Conservation (phyloP, 2,797 vertebrate species). For the Simalia tracyae region DNA sequence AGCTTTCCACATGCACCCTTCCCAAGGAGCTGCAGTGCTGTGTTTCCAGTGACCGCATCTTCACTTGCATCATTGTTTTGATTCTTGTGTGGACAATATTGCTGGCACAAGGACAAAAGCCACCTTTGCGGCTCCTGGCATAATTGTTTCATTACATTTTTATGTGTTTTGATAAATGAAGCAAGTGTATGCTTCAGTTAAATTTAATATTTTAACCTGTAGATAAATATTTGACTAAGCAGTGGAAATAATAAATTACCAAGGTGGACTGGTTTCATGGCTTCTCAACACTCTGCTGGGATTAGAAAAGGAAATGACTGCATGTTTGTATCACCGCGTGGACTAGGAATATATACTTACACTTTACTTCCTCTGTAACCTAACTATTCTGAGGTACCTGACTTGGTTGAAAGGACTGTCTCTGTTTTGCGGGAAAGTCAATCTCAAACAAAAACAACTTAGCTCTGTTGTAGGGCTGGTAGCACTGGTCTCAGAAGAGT, state of each 20-base stretch:
- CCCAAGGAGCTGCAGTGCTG: neutral
- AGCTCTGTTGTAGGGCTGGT: constrained; percentile 35
- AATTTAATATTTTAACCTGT: constrained; percentile 43
- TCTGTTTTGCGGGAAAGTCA: constrained; percentile 21
- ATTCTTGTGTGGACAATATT: neutral
- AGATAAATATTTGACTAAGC: constrained; percentile 62
- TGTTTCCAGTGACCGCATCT: neutral
- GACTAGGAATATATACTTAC: constrained; percentile 44
- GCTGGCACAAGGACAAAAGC: neutral
- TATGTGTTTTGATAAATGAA: constrained; percentile 51
- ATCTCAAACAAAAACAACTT: constrained; percentile 42
- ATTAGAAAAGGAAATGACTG: constrained; percentile 54
- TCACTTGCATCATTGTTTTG: neutral
- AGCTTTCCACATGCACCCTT: neutral
- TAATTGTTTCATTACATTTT: constrained; percentile 48
- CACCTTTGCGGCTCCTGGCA: neutral
- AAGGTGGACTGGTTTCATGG: constrained; percentile 57
- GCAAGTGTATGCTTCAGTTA: constrained; percentile 52
- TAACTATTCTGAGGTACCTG: constrained; percentile 13
- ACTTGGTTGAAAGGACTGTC: constrained; percentile 31
- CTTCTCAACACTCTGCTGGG: constrained; percentile 58
- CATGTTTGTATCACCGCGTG: constrained; percentile 53
- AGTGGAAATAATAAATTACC: constrained; percentile 66
- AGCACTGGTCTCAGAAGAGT: constrained; percentile 45
- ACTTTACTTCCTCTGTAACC: constrained; percentile 3